Conservation (phyloP, 2,888 invertebrate species). For the Selenia dentaria region DNA sequence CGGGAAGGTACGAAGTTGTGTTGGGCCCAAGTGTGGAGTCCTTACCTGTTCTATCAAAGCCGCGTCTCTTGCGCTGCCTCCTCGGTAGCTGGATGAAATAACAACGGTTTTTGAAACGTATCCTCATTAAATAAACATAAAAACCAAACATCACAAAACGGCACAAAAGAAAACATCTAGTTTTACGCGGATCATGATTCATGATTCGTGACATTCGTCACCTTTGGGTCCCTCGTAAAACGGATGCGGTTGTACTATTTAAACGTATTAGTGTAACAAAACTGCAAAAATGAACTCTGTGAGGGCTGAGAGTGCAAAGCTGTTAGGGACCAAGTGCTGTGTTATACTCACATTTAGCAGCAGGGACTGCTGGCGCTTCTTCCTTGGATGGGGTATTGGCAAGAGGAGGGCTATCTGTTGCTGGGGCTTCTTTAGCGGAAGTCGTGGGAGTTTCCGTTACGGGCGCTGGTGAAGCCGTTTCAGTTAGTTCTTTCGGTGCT, state of each 20-base stretch:
- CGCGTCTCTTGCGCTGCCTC: constrained; percentile 84
- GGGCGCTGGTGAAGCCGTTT: constrained; percentile 10
- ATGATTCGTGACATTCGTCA: constrained; percentile 14
- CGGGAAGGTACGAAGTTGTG: constrained; percentile 48
- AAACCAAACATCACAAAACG: constrained; percentile 82
- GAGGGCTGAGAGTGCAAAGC: constrained; percentile 78
- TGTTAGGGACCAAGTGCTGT: constrained; percentile 51
- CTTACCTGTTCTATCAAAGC: constrained; percentile 85
- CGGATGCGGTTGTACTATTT: constrained; percentile 60
- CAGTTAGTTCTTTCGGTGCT: constrained; percentile 20
- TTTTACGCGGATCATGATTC: constrained; percentile 45
- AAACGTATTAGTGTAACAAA: constrained; percentile 76
- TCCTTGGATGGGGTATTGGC: constrained; percentile 74
- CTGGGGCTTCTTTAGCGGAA: constrained; percentile 23
- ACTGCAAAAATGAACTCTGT: constrained; percentile 79
- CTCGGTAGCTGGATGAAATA: constrained; percentile 85
- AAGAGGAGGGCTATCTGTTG: constrained; percentile 69
- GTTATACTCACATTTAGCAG: constrained; percentile 75
- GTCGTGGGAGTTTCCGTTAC: neutral
- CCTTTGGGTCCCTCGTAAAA: constrained; percentile 52
- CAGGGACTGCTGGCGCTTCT: constrained; percentile 54
- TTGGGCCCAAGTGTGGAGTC: constrained; percentile 72
- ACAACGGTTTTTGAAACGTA: constrained; percentile 82
- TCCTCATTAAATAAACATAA: constrained; percentile 77
- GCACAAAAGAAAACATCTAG: constrained; percentile 73